Evolutionary conservation across 2,113 vertebrate species (phyloP), one percentile per base, ranked within the genome.

Genomic region (Oncorhynchus kisutch): DNA sequence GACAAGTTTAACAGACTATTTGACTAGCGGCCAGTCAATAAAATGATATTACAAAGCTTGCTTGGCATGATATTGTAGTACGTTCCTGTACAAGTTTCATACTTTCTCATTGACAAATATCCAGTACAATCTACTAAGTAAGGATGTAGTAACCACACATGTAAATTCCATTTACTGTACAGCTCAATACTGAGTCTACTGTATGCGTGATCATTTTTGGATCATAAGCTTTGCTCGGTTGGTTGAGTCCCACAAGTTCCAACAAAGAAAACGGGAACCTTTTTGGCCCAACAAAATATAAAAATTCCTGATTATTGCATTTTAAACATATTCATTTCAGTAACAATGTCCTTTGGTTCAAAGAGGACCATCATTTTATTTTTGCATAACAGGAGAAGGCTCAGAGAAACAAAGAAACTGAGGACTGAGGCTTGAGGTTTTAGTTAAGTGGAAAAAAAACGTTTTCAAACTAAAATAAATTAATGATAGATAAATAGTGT

Each of bases 321-420:
- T 64, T 74, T 72, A 57, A 11, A 82, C 13, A 14, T 76, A 83
- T 48, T 70, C 25, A 16, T 70, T 22, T 85, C 81, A 81, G 75
- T 87, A 89, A 92, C 86, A 88, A 86, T 74, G 3, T 86, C 85
- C 73, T 84, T 82, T 81, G 88, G 86, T 86, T 85, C 76, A 45
- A 78, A 59, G 73, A 4, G 22, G 85, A 83, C 77, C 73, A 71
- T 24, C 25, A 67, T 71, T 57, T 74, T 51, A 70, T 64, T 85
- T 86, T 90, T 90, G 88, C 87, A 89, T 88, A 84, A 76, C 51
- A 76, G 81, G 74, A 82, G 70, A 69, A 86, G 87, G 86, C 86
- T 91, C 84, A 85, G 85, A 86, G 48, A 70, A 67, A 69, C 20
- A 62, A 24, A 48, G 14, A 0, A 27, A 78, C 20, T 27, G 9